Base-by-base conservation (phyloP, 2,113 vertebrate genomes). In the Syngnathoides biaculeatus region DNA sequence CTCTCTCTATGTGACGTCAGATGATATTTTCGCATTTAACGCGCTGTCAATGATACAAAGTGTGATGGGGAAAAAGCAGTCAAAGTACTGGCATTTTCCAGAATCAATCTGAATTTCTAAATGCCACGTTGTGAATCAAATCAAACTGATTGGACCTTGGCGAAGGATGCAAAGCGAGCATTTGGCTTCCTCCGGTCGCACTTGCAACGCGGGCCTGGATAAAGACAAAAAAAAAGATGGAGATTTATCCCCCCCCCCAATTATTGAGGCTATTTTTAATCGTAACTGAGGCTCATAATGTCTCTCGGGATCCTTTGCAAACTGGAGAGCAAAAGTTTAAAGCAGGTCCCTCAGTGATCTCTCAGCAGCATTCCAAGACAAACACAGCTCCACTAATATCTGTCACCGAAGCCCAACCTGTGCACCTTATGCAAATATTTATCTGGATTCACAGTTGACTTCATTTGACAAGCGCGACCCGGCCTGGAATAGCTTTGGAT, bases 401-500 rank as follows among this genome's bases (percentile, higher is more conserved):
- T 67, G 68, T 75, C 73, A 69, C 68, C 12, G 5, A 73, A 30
- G 15, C 42, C 55, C 62, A 69, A 65, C 63, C 35, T 22, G 55
- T 38, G 48, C 48, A 56, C 57, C 67, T 69, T 65, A 70, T 76
- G 77, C 78, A 88, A 87, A 89, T 85, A 84, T 86, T 87, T 86
- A 88, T 89, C 81, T 55, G 66, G 79, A 83, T 85, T 81, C 74
- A 87, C 72, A 69, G 75, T 82, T 74, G 69, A 68, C 75, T 83
- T 87, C 67, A 87, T 87, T 88, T 75, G 79, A 90, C 75, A 80
- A 77, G 78, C 83, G 86, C 68, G 66, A 75, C 80, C 48, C 64
- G 24, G 80, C 82, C 77, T 79, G 86, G 71, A 82, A 87, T 67
- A 71, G 79, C 78, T 88, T 84, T 71, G 78, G 86, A 89, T 87